A percentile compares a stretch with the other conserved stretches of the same genome.
phyloP scores from a whole-genome alignment of 2,888 invertebrate genomes.

The Cosmia pyralina region DNA sequence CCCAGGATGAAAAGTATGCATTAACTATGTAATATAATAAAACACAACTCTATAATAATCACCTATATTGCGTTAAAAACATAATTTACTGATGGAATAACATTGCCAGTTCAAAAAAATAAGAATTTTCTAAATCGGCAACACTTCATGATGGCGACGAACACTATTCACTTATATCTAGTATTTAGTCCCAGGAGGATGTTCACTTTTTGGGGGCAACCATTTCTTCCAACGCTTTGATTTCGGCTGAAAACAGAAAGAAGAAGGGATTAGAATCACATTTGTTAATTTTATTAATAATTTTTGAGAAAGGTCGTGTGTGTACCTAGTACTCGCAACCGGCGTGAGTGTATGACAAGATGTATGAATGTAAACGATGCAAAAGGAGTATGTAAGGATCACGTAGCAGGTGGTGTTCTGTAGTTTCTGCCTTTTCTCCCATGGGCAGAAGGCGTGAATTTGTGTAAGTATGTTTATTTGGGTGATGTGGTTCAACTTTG shows the following conservation, averaged over 20 bases:
- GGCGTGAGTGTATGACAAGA: too few relatives aligned
- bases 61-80: conserved; percentile 84
- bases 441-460: too few relatives aligned
- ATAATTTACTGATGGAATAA: conserved; percentile 77
- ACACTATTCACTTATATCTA: conserved; percentile 79
- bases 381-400: too few relatives aligned
- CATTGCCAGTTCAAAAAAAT: conserved; percentile 65
- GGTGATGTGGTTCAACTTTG: too few relatives aligned
- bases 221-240: conserved; percentile 84
- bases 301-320: not conserved
- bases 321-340: too few relatives aligned
- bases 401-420: too few relatives aligned
- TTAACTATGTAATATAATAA: conserved; percentile 46
- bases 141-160: conserved; percentile 72
- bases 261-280: not conserved
- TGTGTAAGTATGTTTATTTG: too few relatives aligned
- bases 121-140: conserved; percentile 63
- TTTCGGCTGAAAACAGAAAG: conserved; percentile 85
- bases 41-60: conserved; percentile 66
- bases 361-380: too few relatives aligned
- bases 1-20: too few relatives aligned
- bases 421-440: too few relatives aligned
- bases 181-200: conserved; percentile 43
- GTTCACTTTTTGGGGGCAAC: conserved; percentile 75
- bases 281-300: not conserved